A percentile compares a stretch with the other conserved stretches of the same genome.
Conservation (phyloP, 2,888 invertebrate genomes). For the Erynnis tages region DNA sequence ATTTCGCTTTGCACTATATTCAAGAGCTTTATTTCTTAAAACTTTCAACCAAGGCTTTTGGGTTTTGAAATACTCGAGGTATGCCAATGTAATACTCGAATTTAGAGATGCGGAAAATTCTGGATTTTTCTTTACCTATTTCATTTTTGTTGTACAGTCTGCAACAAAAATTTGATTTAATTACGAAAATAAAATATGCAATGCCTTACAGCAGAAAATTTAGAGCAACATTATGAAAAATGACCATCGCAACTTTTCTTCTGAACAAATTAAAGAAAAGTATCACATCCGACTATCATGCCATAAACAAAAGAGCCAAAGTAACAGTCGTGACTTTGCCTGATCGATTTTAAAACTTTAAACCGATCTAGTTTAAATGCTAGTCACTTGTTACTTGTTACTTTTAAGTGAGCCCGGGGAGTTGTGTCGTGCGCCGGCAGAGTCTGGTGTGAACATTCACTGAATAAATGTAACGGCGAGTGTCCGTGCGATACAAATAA, state of each 20-base stretch:
- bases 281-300: no score
- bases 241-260: no score
- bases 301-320: no score
- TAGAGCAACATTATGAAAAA: no score
- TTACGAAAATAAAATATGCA: no score
- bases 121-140: no score
- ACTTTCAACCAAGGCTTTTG: constrained; percentile 4
- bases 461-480: constrained; percentile 5
- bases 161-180: no score
- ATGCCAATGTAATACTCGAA: neutral
- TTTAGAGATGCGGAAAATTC: neutral
- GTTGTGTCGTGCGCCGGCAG: constrained; percentile 1
- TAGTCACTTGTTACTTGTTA: constrained; percentile 37
- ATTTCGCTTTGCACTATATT: constrained; percentile 5
- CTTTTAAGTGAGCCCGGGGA: constrained; percentile 26
- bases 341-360: constrained; percentile 27
- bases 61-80: neutral
- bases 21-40: constrained; percentile 6
- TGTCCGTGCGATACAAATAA: neutral
- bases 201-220: no score
- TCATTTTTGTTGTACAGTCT: no score
- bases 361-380: constrained; percentile 38
- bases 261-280: no score
- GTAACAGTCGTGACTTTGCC: neutral
- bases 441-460: neutral